phyloP scores from a whole-genome alignment of 2,797 vertebrate species.

The Anabas testudineus region DNA sequence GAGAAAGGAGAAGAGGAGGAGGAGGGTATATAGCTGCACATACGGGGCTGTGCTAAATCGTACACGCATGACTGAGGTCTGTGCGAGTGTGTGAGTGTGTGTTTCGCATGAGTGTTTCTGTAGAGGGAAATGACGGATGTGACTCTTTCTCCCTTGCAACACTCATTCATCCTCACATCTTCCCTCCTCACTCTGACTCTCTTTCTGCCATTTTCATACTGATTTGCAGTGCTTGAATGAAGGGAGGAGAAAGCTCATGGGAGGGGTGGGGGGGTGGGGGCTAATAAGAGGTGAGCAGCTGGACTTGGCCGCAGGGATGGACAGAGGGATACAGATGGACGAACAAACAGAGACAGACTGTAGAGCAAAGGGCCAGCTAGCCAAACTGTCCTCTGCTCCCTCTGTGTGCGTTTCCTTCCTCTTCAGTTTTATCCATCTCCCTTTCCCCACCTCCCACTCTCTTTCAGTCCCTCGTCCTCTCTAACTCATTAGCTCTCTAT shows the following conservation, averaged over 20 bases:
- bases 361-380: slow-evolving; percentile 10
- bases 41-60: slow-evolving; percentile 57
- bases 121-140: slow-evolving; percentile 41
- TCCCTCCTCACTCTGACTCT: slow-evolving; percentile 15
- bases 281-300: slow-evolving; percentile 25
- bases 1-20: slow-evolving; percentile 37
- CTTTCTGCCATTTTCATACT: slow-evolving; percentile 22
- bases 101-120: slow-evolving; percentile 36
- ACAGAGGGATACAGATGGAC: slow-evolving; percentile 43
- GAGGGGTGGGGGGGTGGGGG: no score
- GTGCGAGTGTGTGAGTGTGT: slow-evolving; percentile 18
- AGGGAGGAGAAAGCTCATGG: background rate
- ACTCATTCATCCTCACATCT: slow-evolving; percentile 7
- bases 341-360: slow-evolving; percentile 16
- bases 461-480: slow-evolving; percentile 51
- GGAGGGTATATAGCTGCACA: slow-evolving; percentile 57
- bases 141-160: slow-evolving; percentile 17
- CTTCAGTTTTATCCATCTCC: slow-evolving; percentile 44
- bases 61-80: slow-evolving; percentile 62
- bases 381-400: slow-evolving; percentile 24
- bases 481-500: slow-evolving; percentile 60
- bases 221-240: slow-evolving; percentile 40
- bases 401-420: slow-evolving; percentile 13
- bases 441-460: slow-evolving; percentile 53
- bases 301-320: slow-evolving; percentile 19